Base-by-base conservation (phyloP, 2,888 invertebrate genomes). In the Drosophila algonquin region DNA sequence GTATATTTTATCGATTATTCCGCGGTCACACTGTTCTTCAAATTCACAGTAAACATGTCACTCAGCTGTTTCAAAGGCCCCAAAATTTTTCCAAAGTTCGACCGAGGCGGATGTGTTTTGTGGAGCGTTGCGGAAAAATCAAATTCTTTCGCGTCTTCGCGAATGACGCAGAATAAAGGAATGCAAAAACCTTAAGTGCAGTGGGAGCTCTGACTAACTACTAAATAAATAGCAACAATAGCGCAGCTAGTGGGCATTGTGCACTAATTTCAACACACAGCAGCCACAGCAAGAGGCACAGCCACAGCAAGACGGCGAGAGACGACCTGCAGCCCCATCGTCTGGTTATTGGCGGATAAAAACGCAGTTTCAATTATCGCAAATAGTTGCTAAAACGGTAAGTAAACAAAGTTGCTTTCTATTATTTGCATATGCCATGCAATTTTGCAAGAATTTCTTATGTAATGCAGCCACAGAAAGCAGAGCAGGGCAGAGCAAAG, bases 151-250 rank as follows among this genome's bases (percentile, higher is more conserved):
- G 68, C 59, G 68, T 46, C 52, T 52, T 51, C 57, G 30, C 68
- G 53, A 58, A 59, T 71, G 59, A 71, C 70, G 70, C 73, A 72
- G 62, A 71, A 45, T 27, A 21, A 35, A 55, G 59, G 35, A 51
- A 48, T 70, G 59, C 32, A 52, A 40, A n/a, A 40, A 40, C n/a
- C 40, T 24, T 40, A 61, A 44, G 44, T 63, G 40, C 40, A 7
- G n/a, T n/a, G 2, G 30, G 7, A 2, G 7, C 40, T 40, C 40
- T 2, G 54, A 55, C 47, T 35, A 47, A 18, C 47, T 48, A 30
- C 27, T 32, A 53, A 53, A 32, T 32, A 53, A 54, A 8, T 16
- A 47, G 35, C 55, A 24, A 35, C 55, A 61, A 35, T n/a, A 55
- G 55, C 21, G 55, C 24, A 24, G 65, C 55, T 24, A 10, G 48